phyloP scores from a whole-genome alignment of 1,140 invertebrate species.

The Nephila pilipes region DNA sequence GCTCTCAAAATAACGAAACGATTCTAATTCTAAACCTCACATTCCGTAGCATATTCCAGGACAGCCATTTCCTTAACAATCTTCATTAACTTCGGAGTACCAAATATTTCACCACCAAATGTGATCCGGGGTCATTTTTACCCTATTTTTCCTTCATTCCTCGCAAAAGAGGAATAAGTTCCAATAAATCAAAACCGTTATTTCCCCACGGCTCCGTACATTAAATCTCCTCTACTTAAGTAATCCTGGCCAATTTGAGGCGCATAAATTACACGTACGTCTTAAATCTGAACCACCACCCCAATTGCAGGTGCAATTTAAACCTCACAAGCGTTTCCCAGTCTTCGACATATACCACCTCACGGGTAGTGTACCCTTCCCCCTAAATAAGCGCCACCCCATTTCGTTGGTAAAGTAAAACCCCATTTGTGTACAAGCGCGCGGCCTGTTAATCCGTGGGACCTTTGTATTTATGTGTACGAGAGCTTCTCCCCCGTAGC shows the following conservation, averaged over 20 bases:
- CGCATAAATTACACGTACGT: slow-evolving; percentile 42
- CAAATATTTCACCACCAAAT: slow-evolving; percentile 38
- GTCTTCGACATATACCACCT: not conserved
- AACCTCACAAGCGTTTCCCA: not conserved
- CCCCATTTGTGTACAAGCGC: slow-evolving; percentile 57
- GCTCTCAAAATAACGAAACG: slow-evolving; percentile 6
- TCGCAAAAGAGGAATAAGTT: not conserved
- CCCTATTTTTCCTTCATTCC: slow-evolving; percentile 21
- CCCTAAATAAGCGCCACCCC: not conserved
- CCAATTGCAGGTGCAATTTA: slow-evolving; percentile 35
- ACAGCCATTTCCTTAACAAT: slow-evolving; percentile 11
- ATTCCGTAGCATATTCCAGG: not conserved
- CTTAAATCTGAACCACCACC: slow-evolving; percentile 16
- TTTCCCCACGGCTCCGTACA: slow-evolving; percentile 3
- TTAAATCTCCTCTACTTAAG: slow-evolving; percentile 25
- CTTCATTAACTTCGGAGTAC: slow-evolving; percentile 26
- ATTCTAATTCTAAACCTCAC: not conserved
- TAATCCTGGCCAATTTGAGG: slow-evolving; percentile 23
- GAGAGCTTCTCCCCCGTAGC: not conserved
- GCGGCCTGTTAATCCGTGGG: slow-evolving; percentile 5
- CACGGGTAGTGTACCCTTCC: not conserved
- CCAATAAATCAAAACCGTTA: slow-evolving; percentile 19
- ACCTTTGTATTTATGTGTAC: not conserved
- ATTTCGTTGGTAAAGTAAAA: slow-evolving; percentile 60
- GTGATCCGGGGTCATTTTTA: slow-evolving; percentile 15